Evolutionary conservation across 37 sponge, comb jelly and placozoan species (phyloP).

Genomic region (Theonella swinhoei): DNA sequence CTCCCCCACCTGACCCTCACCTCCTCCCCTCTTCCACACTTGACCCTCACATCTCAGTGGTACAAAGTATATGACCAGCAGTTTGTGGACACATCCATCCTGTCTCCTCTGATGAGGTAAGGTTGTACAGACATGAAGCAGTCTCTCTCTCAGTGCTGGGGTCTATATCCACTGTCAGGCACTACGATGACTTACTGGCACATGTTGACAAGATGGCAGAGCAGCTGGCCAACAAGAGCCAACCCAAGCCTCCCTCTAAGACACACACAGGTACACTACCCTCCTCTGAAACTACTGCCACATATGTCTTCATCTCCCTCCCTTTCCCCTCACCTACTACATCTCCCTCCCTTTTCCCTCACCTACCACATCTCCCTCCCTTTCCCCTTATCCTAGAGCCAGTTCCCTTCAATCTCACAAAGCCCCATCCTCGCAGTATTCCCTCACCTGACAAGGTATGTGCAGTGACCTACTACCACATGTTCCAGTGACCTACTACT

Average conservation of each 20-base stretch:
- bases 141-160: not conserved
- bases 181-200: slow-evolving; percentile 53
- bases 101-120: slow-evolving; percentile 60
- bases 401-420: slow-evolving; percentile 87
- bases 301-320: not conserved
- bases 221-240: slow-evolving; percentile 51
- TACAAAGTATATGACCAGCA: slow-evolving; percentile 65
- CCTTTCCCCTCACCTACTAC: not conserved
- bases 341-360: not conserved
- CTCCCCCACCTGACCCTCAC: not conserved
- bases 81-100: slow-evolving; percentile 51
- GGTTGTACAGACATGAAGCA: not conserved
- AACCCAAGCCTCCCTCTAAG: slow-evolving; percentile 10
- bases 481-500: not conserved
- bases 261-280: slow-evolving; percentile 69
- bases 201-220: slow-evolving; percentile 52
- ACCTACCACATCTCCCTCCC: not conserved
- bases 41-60: too few species aligned
- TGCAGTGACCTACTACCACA: not conserved
- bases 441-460: slow-evolving; percentile 80
- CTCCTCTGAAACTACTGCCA: too few species aligned
- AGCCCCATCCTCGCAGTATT: slow-evolving; percentile 78
- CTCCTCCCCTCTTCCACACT: not conserved
- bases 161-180: slow-evolving; percentile 28
- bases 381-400: slow-evolving; percentile 20